Evolutionary conservation across 2,888 invertebrate genomes (phyloP), one percentile per base, ranked within the genome.

Genomic region (Iselma pallidipennis): DNA sequence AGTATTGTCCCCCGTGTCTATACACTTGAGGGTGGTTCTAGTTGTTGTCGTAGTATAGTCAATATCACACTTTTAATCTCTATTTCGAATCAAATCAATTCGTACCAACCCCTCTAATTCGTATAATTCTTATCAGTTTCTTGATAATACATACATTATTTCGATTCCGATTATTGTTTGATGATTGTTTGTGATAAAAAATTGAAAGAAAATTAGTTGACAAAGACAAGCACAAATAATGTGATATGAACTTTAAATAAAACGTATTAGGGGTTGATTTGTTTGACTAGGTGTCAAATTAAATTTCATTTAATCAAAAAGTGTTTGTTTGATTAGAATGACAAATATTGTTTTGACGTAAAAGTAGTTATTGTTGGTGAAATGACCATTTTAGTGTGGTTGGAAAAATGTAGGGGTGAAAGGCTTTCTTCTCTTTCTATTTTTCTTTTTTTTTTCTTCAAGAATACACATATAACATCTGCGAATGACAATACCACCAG

Each of bases 401-500:
- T 14, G 16, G 16, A 16, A 16, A 16, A 37, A 37, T 37, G 19
- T 16, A 16, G 16, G 37, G 37, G 37, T 37, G 37, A 37, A 33
- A 33, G 14, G n/a, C n/a, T n/a, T n/a, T n/a, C 31, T 14, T 2
- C 16, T 37, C 2, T 37, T 14, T n/a, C n/a, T n/a, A n/a, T n/a
- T n/a, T n/a, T n/a, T n/a, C n/a, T n/a, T n/a, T n/a, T 37, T 16
- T n/a, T n/a, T n/a, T n/a, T 33, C 9, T n/a, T 14, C 1, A 14
- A 14, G 4, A 14, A 14, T 33, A 14, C 31, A 33, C 37, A 57
- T 55, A 51, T 57, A 63, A 60, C 60, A 57, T 63, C 63, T 63
- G 63, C 60, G 60, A 29, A 49, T 60, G 63, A 63, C 63, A 63
- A 63, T 63, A 55, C 49, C 63, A 63, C 60, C 37, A 59, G 60